A percentile compares a stretch with the other conserved stretches of the same genome.
Evolutionary conservation across 2,113 vertebrate species (phyloP).

Genomic region (Pogonocichla stellata): DNA sequence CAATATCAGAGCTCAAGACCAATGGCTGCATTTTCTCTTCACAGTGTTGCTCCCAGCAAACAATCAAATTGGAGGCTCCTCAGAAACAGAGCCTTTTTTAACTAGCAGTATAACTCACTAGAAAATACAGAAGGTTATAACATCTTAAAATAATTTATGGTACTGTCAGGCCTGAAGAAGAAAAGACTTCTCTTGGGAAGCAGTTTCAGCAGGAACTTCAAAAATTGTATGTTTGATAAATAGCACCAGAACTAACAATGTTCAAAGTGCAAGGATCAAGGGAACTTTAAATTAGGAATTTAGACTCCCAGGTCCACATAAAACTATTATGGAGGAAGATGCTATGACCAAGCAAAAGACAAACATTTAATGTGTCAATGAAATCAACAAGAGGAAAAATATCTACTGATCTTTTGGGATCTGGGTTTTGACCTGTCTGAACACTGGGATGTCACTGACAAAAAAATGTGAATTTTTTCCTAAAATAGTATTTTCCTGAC

Average conservation of each 20-base stretch:
- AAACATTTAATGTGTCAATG: constrained; percentile 16
- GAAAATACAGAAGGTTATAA: constrained; percentile 57
- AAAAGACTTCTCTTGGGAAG: constrained; percentile 64
- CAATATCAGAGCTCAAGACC: constrained; percentile 12
- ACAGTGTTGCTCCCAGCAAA: background rate
- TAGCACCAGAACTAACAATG: constrained; percentile 37
- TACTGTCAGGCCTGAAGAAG: constrained; percentile 46
- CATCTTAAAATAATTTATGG: constrained; percentile 65
- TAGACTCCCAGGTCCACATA: constrained; percentile 13
- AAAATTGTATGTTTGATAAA: constrained; percentile 60
- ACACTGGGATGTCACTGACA: background rate
- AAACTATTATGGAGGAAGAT: constrained; percentile 9
- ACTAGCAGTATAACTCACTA: constrained; percentile 44
- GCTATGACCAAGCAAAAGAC: background rate
- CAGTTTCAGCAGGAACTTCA: constrained; percentile 46
- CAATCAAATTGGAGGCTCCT: constrained; percentile 4
- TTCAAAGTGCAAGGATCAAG: constrained; percentile 55
- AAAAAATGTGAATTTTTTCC: background rate
- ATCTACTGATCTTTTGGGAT: background rate
- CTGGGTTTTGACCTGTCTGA: background rate
- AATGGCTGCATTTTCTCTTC: background rate
- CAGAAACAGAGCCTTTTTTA: constrained; percentile 30
- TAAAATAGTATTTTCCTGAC: background rate
- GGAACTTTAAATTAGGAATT: constrained; percentile 58
- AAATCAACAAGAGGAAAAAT: background rate